Evolutionary conservation across 2,113 vertebrate species (phyloP), one percentile per base, ranked within the genome.

Genomic region (Aepyceros melampus): DNA sequence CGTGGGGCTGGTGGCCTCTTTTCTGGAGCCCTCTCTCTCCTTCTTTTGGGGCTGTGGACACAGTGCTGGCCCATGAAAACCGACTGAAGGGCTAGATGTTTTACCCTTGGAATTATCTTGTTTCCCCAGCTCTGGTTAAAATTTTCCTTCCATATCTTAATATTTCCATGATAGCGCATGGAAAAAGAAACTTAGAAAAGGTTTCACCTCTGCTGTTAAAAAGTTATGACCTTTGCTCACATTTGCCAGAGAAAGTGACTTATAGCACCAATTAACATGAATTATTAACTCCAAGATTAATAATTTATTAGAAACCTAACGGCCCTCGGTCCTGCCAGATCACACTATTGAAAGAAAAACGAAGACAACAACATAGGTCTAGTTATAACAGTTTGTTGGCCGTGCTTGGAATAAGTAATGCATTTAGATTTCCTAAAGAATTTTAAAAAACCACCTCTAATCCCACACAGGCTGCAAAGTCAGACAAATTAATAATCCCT

Each of bases 251-350:
- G 99, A 99, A 98, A 99, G 99, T 99, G 99, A 99, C 99, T 99
- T 99, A 99, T 98, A 99, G 99, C 99, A 99, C 99, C 99, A 99
- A 99, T 99, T 99, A 99, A 99, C 99, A 99, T 99, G 98, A 99
- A 99, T 99, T 99, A 99, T 99, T 99, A 99, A 99, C 98, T 98
- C 97, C 96, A 0, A 94, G 96, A 99, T 99, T 99, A 99, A 99
- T 99, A 99, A 99, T 99, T 99, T 98, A 99, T 99, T 99, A 99
- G 99, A 96, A 98, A 98, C 89, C 98, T 99, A 99, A 99, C 99
- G 99, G 99, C 99, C 98, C 98, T 98, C 29, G 98, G 99, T 99
- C 98, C 98, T 98, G 98, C 98, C 96, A 99, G 99, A 98, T 98
- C 98, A 98, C 96, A 98, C 98, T 98, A 98, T 98, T 93, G 98